Evolutionary conservation across 2,797 vertebrate genomes (phyloP), one percentile per base, ranked within the genome.

Genomic region (Syncerus caffer): DNA sequence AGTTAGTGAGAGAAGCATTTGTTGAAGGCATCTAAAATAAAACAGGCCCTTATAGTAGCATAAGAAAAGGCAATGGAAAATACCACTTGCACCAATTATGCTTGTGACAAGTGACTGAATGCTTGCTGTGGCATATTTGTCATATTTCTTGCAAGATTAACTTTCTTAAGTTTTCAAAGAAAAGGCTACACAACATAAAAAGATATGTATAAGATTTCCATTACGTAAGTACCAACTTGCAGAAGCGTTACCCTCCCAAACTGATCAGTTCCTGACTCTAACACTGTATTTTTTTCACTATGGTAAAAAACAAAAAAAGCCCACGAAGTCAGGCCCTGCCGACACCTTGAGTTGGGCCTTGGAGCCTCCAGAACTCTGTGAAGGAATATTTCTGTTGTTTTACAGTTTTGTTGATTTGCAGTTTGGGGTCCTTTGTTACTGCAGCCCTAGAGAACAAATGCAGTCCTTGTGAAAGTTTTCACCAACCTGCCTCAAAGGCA

Each of bases 1-100:
- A 96, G 83, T 94, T 92, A 96, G 96, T 31, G 12, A 94, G 94
- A 96, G 58, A 95, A 89, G 62, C 6, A 57, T 94, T 97, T 96
- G 84, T 95, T 87, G 84, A 93, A 38, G 12, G 67, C 62, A 3
- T 47, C 47, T 38, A 74, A 64, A 50, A 55, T 95, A 91, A 23
- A 94, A 31, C 3, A 57, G 6, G 3, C 60, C 50, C 79, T 91
- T 34, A 55, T 1, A 19, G 38, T 79, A 13, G 5, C 55, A 50
- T 90, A 34, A 94, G 38, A 79, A 71, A 83, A 95, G 47, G 13
- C 60, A n/a, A 53, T 93, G 3, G 51, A 87, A 89, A 12, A 58
- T 4, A 34, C 25, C 34, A 13, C 85, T 71, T 55, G 55, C 85
- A 51, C 50, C 55, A 85, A 1, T 91, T 97, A 90, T 45, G 45